Conservation (phyloP, 2,113 vertebrate genomes). For the Pandion haliaetus region DNA sequence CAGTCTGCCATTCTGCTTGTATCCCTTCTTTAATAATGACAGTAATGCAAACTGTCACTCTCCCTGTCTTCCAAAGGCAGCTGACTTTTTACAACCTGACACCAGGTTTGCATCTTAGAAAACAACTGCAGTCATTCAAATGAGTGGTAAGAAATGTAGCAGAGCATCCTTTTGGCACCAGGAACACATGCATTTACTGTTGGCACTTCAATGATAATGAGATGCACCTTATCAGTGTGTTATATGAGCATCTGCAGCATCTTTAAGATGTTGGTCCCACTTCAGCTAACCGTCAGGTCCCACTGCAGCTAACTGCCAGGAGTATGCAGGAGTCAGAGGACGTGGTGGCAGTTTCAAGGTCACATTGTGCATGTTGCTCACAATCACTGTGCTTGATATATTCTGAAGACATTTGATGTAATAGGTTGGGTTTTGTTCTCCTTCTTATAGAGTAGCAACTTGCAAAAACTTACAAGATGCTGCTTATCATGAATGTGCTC, state of each 20-base stretch:
- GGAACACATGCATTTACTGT: background rate
- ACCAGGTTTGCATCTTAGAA: background rate
- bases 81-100: background rate
- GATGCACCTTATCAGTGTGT: background rate
- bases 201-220: background rate
- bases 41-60: conserved; percentile 22
- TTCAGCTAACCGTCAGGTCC: background rate
- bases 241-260: background rate
- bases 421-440: background rate
- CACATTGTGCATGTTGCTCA: background rate
- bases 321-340: background rate
- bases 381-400: background rate
- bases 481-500: background rate
- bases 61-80: background rate
- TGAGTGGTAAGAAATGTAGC: background rate
- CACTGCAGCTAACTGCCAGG: background rate
- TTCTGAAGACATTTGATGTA: background rate
- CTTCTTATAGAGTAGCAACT: background rate
- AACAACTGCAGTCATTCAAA: background rate
- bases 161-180: background rate
- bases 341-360: background rate
- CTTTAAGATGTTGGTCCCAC: background rate
- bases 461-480: background rate
- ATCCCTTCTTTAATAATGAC: conserved; percentile 1
- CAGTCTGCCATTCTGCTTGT: background rate